Percentiles rank a stretch among this genome's conserved stretches.
These are phyloP conservation scores for Siniperca knerii DNA, from an alignment of 2,113 vertebrate species.

Conservation along the genomic window DNA sequence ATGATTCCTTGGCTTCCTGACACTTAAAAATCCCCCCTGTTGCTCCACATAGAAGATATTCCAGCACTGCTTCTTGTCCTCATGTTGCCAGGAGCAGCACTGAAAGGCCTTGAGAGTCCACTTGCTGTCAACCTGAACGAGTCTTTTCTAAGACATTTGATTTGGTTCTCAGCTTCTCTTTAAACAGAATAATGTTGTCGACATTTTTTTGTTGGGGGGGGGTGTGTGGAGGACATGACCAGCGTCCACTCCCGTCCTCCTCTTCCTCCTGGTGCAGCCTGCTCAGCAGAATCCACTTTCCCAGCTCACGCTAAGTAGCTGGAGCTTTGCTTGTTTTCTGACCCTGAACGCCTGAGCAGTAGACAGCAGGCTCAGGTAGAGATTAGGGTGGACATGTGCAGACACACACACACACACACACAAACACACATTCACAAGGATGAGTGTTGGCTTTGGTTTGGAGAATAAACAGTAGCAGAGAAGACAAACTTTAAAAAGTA, in stretches of 20 bases:
- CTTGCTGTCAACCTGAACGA: neutral
- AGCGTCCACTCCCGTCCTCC: slow-evolving; percentile 29
- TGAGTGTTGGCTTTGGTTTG: slow-evolving; percentile 1
- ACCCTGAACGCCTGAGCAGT: slow-evolving; percentile 61
- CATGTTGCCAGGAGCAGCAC: slow-evolving; percentile 27
- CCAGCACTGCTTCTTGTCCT: neutral
- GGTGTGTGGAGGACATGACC: neutral
- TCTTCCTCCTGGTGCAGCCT: slow-evolving; percentile 40
- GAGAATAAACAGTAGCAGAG: neutral
- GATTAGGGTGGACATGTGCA: slow-evolving; percentile 66
- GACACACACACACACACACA: slow-evolving; percentile 16
- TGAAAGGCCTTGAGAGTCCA: slow-evolving; percentile 1
- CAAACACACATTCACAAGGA: neutral
- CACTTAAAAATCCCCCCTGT: slow-evolving; percentile 34
- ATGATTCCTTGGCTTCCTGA: slow-evolving; percentile 47
- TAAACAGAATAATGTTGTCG: neutral
- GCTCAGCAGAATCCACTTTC: slow-evolving; percentile 76
- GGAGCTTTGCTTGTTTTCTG: slow-evolving; percentile 76
- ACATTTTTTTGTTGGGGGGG: neutral
- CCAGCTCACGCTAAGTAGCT: slow-evolving; percentile 77
- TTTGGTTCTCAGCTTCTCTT: neutral
- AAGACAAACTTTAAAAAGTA: neutral
- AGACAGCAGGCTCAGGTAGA: slow-evolving; percentile 64
- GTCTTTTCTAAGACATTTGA: neutral
- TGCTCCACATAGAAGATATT: slow-evolving; percentile 22